Percentiles rank a stretch among this genome's conserved stretches.
Evolutionary conservation across 2,797 vertebrate species (phyloP).

Genomic region (Loriculus beryllinus): DNA sequence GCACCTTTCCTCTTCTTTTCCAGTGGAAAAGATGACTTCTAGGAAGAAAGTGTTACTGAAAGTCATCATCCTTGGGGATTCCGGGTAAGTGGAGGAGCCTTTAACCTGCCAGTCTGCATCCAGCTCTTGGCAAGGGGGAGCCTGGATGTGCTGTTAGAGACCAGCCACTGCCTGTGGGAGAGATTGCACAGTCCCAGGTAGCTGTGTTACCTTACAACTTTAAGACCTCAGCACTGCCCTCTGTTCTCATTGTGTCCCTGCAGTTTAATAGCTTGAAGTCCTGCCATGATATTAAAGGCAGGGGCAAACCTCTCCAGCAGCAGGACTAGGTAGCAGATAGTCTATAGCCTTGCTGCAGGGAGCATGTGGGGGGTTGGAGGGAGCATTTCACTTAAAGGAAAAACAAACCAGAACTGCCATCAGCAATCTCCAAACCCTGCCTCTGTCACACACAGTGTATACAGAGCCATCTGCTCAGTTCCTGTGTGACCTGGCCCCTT

Average conservation of each 20-base stretch:
- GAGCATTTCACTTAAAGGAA: neutral
- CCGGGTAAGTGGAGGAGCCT: slow-evolving; percentile 84
- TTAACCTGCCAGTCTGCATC: neutral
- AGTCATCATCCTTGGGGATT: slow-evolving; percentile 98
- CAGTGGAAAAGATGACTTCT: slow-evolving; percentile 93
- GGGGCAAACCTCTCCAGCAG: neutral
- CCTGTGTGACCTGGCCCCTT: neutral
- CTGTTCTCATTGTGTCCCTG: neutral
- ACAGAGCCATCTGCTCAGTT: neutral
- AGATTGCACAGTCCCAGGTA: neutral
- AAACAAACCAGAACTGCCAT: neutral
- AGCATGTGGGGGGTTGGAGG: neutral
- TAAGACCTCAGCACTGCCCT: neutral
- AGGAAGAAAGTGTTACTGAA: slow-evolving; percentile 99
- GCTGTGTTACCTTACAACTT: neutral
- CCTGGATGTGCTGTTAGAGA: neutral
- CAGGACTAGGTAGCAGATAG: neutral
- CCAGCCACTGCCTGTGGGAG: neutral
- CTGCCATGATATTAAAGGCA: neutral
- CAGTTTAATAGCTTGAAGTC: neutral
- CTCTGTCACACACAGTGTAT: neutral
- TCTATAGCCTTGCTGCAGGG: neutral
- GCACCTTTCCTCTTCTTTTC: slow-evolving; percentile 12
- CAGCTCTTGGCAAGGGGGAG: neutral
- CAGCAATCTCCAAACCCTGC: neutral